Evolutionary conservation across 1,140 invertebrate genomes (phyloP).

Genomic region (Halyomorpha halys): DNA sequence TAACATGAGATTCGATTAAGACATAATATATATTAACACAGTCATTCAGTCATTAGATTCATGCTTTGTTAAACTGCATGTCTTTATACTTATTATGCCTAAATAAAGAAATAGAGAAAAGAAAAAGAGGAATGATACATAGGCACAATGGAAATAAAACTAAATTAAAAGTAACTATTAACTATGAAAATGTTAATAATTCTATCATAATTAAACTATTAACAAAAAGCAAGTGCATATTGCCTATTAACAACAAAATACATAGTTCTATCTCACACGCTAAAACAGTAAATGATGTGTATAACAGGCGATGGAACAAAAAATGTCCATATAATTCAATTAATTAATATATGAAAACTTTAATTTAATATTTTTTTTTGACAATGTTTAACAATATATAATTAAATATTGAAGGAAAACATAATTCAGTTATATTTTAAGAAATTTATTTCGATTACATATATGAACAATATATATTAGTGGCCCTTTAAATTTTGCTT

Average conservation of each 20-base stretch:
- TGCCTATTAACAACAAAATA: neutral
- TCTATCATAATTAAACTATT: neutral
- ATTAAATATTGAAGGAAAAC: no score
- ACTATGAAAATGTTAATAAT: neutral
- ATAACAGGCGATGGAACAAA: no score
- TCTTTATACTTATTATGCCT: constrained; percentile 6
- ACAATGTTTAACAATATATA: no score
- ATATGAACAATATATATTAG: no score
- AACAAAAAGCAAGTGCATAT: neutral
- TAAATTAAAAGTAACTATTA: neutral
- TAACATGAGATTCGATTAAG: constrained; percentile 7
- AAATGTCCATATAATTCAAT: no score
- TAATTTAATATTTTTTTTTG: no score
- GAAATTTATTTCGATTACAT: no score
- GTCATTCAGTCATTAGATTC: constrained; percentile 9
- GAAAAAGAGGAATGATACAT: constrained; percentile 1
- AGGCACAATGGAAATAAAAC: neutral
- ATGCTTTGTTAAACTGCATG: constrained; percentile 1
- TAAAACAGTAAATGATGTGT: no score
- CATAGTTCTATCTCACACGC: neutral
- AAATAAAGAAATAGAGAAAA: constrained; percentile 3
- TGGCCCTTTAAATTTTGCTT: no score
- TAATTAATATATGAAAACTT: no score
- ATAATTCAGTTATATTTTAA: no score
- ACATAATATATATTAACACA: neutral